A percentile compares a stretch with the other conserved stretches of the same genome.
phyloP scores from a whole-genome alignment of 2,888 invertebrate genomes.

The Acanthosoma haemorrhoidale region DNA sequence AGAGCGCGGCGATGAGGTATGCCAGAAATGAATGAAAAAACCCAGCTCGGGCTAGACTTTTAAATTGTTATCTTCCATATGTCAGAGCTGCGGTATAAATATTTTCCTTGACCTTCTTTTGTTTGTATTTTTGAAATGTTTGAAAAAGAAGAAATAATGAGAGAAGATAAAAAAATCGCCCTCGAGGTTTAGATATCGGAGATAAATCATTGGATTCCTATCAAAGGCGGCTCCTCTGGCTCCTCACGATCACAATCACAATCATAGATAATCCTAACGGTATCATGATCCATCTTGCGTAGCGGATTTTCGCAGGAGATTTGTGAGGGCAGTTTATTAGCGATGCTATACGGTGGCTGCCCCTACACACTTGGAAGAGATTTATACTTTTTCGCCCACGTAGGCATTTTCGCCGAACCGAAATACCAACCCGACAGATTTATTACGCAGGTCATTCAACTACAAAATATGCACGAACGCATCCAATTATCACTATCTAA shows the following conservation, averaged over 20 bases:
- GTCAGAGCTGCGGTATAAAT: not conserved
- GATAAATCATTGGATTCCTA: slow-evolving; percentile 10
- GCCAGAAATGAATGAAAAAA: not conserved
- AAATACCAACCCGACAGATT: too few relatives aligned
- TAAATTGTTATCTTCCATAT: slow-evolving; percentile 10
- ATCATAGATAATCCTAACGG: not conserved
- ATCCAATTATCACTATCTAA: too few relatives aligned
- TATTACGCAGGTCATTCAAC: too few relatives aligned
- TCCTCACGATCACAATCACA: too few relatives aligned
- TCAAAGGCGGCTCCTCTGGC: not conserved
- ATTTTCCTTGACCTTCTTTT: slow-evolving; percentile 6
- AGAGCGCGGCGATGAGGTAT: not conserved
- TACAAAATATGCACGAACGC: too few relatives aligned
- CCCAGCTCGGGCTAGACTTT: not conserved
- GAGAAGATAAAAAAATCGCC: slow-evolving; percentile 6
- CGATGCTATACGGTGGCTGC: not conserved
- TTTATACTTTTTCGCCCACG: not conserved
- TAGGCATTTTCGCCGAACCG: not conserved
- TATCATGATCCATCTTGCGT: not conserved
- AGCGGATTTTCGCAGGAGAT: not conserved
- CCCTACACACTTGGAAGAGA: too few relatives aligned
- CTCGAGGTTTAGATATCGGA: not conserved
- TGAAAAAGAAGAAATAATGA: not conserved
- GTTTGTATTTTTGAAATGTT: too few relatives aligned
- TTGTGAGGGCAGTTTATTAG: not conserved